phyloP scores from a whole-genome alignment of 2,797 vertebrate species.

The Leptodactylus fallax region DNA sequence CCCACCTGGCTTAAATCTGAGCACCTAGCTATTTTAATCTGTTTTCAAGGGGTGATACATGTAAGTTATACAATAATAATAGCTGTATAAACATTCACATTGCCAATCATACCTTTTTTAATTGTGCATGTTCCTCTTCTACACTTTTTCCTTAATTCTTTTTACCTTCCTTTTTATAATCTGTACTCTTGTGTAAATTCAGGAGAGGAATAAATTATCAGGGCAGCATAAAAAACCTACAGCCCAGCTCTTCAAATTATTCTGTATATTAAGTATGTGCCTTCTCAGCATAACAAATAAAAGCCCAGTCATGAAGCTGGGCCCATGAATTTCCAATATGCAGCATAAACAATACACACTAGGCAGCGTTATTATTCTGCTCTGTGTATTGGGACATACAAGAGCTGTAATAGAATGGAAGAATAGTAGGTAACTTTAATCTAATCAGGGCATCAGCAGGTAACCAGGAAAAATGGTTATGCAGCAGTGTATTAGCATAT shows the following conservation, averaged over 20 bases:
- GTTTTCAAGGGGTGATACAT: too few relatives aligned
- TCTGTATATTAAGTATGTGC: constrained; percentile 29
- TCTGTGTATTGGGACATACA: constrained; percentile 24
- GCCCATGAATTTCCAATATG: constrained; percentile 23
- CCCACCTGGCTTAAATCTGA: too few relatives aligned
- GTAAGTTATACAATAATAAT: too few relatives aligned
- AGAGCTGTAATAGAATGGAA: constrained; percentile 14
- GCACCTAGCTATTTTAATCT: too few relatives aligned
- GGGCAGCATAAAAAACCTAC: not conserved
- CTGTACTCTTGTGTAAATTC: not conserved
- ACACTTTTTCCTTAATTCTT: not conserved
- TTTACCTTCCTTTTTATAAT: not conserved
- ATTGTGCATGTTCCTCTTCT: not conserved
- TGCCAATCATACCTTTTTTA: too few relatives aligned
- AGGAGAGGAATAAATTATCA: not conserved
- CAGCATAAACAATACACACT: constrained; percentile 44
- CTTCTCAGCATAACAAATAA: constrained; percentile 38
- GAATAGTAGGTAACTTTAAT: constrained; percentile 38
- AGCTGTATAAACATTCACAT: too few relatives aligned
- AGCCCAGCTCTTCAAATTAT: constrained; percentile 30
- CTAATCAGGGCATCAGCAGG: constrained; percentile 50
- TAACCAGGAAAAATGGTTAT: constrained; percentile 56
- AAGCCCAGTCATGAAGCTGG: constrained; percentile 29
- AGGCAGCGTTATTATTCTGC: constrained; percentile 31
- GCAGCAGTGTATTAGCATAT: constrained; percentile 45